phyloP scores from a whole-genome alignment of 1,140 invertebrate genomes.

The Bombus cullumanus region DNA sequence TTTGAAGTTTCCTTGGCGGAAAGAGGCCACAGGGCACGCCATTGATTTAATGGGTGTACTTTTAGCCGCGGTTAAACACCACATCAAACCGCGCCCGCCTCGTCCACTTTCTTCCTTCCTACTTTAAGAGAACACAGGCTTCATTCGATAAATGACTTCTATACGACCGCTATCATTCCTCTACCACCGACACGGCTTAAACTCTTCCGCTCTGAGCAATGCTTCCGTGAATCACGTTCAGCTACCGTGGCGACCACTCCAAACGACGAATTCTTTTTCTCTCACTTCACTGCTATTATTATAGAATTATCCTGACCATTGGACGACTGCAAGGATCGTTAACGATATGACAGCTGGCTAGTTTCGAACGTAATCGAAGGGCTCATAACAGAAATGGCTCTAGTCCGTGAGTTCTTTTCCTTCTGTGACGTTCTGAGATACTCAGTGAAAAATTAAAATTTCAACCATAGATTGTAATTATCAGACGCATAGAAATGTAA shows the following conservation, averaged over 20 bases:
- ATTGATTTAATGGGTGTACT: slow-evolving; percentile 67
- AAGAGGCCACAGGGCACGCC: slow-evolving; percentile 17
- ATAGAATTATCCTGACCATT: neutral
- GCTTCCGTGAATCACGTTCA: slow-evolving; percentile 43
- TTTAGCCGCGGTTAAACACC: slow-evolving; percentile 63
- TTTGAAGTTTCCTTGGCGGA: slow-evolving; percentile 64
- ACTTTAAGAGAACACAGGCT: slow-evolving; percentile 40
- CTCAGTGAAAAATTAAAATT: too few species aligned
- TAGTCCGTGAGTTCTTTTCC: too few species aligned
- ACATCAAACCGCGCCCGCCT: slow-evolving; percentile 57
- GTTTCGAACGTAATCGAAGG: neutral
- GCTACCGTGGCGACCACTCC: neutral
- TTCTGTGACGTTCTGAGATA: too few species aligned
- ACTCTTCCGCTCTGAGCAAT: neutral
- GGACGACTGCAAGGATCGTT: neutral
- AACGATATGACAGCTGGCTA: neutral
- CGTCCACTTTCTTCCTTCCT: slow-evolving; percentile 21
- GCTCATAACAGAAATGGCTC: neutral
- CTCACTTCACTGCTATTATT: neutral
- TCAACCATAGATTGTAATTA: too few species aligned
- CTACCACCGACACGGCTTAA: slow-evolving; percentile 2
- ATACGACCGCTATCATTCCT: slow-evolving; percentile 45
- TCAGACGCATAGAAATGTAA: too few species aligned
- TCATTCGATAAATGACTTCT: slow-evolving; percentile 61
- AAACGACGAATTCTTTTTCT: neutral